These are phyloP conservation scores for Colletes collaris DNA, from an alignment of 2,888 invertebrate genomes.

Conservation along the genomic window DNA sequence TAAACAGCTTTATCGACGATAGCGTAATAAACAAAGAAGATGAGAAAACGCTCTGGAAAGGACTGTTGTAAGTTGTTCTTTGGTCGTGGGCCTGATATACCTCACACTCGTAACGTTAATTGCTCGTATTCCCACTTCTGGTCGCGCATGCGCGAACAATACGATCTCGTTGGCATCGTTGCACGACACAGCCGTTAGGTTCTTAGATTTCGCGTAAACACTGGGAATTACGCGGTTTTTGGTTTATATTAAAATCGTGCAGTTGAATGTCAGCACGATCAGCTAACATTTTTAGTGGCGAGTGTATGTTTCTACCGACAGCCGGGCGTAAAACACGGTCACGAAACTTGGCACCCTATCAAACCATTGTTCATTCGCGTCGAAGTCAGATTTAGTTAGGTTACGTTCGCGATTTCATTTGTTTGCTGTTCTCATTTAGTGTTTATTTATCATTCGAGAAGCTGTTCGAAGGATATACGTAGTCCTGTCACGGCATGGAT, in stretches of 20 bases:
- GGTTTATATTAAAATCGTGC: conserved; percentile 23
- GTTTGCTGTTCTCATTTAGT: not conserved
- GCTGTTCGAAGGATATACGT: too few relatives aligned
- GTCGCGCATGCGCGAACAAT: too few relatives aligned
- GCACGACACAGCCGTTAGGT: not conserved
- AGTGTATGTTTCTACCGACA: not conserved
- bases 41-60: too few relatives aligned
- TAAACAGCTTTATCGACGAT: too few relatives aligned
- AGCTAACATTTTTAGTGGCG: conserved; percentile 42
- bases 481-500: not conserved
- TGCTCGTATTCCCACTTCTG: too few relatives aligned
- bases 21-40: too few relatives aligned
- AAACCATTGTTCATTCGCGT: conserved; percentile 53
- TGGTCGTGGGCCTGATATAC: too few relatives aligned
- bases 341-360: conserved; percentile 47
- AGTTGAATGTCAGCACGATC: conserved; percentile 11
- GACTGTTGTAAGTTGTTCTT: too few relatives aligned
- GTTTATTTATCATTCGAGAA: too few relatives aligned
- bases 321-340: conserved; percentile 6
- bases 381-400: conserved; percentile 15
- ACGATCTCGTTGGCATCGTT: too few relatives aligned
- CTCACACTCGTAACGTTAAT: too few relatives aligned
- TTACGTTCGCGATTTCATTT: not conserved
- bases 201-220: not conserved
- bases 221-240: not conserved